Evolutionary conservation across 1,140 invertebrate genomes (phyloP).

Genomic region (Leptinotarsa defecta): DNA sequence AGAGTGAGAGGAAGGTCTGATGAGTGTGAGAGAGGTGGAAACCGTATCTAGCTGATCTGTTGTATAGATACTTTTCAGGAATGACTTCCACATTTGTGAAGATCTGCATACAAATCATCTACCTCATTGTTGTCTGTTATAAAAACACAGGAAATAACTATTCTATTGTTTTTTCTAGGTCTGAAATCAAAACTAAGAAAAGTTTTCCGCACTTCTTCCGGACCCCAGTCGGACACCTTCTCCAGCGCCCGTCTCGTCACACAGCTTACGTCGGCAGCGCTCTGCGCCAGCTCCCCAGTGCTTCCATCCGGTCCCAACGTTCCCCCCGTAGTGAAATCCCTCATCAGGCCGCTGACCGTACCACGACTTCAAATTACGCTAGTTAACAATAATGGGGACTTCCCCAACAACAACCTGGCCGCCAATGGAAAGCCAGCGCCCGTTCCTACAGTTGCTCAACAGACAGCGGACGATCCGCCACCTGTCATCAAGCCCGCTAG

Average conservation of each 20-base stretch:
- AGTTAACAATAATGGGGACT: constrained; percentile 50
- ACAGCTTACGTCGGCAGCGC: constrained; percentile 65
- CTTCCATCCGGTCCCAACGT: constrained; percentile 59
- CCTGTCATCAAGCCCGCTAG: constrained; percentile 55
- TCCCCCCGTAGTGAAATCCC: constrained; percentile 62
- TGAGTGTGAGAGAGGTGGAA: no score
- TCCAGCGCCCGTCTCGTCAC: constrained; percentile 61
- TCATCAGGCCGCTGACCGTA: constrained; percentile 64
- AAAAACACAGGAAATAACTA: no score
- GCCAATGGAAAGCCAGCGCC: constrained; percentile 17
- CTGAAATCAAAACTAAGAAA: constrained; percentile 62
- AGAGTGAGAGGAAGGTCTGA: no score
- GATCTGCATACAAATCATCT: no score
- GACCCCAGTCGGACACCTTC: constrained; percentile 56
- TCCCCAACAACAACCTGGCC: constrained; percentile 38
- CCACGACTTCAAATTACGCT: constrained; percentile 62
- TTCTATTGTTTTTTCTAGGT: constrained; percentile 38
- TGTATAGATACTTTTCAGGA: no score
- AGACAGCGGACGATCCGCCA: constrained; percentile 47
- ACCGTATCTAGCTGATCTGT: no score
- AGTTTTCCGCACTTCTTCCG: constrained; percentile 64
- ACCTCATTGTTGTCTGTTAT: no score
- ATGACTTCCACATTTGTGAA: no score
- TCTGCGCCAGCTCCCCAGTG: constrained; percentile 67
- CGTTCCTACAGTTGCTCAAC: constrained; percentile 12